Evolutionary conservation across 2,113 vertebrate species (phyloP).

Genomic region (Phodopus roborovskii): DNA sequence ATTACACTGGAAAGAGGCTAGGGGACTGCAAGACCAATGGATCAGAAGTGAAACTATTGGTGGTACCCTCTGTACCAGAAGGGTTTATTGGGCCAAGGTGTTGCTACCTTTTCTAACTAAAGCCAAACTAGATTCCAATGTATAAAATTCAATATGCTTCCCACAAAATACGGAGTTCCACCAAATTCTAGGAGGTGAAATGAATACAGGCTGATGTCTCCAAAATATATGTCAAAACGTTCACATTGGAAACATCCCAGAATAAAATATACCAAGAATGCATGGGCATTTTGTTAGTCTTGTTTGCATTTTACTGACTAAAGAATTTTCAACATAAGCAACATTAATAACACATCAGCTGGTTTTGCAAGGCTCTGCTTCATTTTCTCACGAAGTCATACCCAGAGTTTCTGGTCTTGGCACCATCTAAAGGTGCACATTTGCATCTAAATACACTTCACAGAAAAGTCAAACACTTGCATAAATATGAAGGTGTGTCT

Average conservation of each 20-base stretch:
- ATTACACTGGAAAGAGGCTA: not conserved
- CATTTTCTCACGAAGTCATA: not conserved
- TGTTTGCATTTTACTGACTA: not conserved
- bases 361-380: not conserved
- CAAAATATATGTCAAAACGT: slow-evolving; percentile 28
- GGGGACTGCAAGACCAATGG: not conserved
- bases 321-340: slow-evolving; percentile 17
- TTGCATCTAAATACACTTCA: slow-evolving; percentile 1
- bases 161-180: slow-evolving; percentile 19
- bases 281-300: slow-evolving; percentile 21
- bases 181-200: slow-evolving; percentile 36
- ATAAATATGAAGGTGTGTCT: not conserved
- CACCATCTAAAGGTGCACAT: not conserved
- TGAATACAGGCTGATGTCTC: not conserved
- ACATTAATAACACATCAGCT: slow-evolving; percentile 12
- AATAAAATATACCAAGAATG: not conserved
- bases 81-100: not conserved
- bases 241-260: slow-evolving; percentile 40
- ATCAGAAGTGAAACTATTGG: not conserved
- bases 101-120: not conserved
- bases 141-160: not conserved
- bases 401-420: not conserved
- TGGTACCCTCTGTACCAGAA: not conserved
- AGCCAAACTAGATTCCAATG: not conserved
- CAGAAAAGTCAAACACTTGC: not conserved